Evolutionary conservation across 2,113 vertebrate genomes (phyloP).

Genomic region (Halcyon senegalensis): DNA sequence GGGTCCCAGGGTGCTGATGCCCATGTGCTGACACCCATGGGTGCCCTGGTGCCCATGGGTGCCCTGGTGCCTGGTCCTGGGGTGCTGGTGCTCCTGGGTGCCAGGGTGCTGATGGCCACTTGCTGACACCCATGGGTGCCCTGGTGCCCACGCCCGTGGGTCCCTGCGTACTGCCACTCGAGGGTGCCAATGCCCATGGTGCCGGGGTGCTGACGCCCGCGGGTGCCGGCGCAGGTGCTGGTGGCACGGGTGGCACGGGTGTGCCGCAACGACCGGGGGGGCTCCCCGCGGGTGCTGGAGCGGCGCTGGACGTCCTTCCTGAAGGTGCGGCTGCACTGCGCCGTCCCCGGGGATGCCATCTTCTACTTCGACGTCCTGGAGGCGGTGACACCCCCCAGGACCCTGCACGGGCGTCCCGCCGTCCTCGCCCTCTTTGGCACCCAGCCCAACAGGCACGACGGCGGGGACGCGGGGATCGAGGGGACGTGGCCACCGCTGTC

Average conservation of each 20-base stretch:
- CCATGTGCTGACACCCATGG: neutral
- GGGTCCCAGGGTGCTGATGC: neutral
- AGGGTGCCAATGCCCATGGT: neutral
- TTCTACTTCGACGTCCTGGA: constrained; percentile 96
- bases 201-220: fast-evolving
- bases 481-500: too few relatives aligned
- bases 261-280: constrained; percentile 94
- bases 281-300: constrained; percentile 91
- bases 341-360: constrained; percentile 87
- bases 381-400: constrained; percentile 81
- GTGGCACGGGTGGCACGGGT: constrained; percentile 93
- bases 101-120: too few relatives aligned
- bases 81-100: neutral
- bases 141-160: fast-evolving
- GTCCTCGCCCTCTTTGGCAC: constrained; percentile 92
- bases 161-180: too few relatives aligned
- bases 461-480: too few relatives aligned
- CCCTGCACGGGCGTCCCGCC: constrained; percentile 82
- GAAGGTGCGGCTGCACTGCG: constrained; percentile 93
- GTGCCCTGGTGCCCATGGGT: neutral
- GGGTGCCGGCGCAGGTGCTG: constrained; percentile 78
- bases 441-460: constrained; percentile 87
- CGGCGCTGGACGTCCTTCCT: constrained; percentile 97
- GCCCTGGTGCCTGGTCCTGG: neutral
- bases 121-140: neutral